These are phyloP conservation scores for Drosophila truncata DNA, from an alignment of 1,140 invertebrate species.

Conservation along the genomic window DNA sequence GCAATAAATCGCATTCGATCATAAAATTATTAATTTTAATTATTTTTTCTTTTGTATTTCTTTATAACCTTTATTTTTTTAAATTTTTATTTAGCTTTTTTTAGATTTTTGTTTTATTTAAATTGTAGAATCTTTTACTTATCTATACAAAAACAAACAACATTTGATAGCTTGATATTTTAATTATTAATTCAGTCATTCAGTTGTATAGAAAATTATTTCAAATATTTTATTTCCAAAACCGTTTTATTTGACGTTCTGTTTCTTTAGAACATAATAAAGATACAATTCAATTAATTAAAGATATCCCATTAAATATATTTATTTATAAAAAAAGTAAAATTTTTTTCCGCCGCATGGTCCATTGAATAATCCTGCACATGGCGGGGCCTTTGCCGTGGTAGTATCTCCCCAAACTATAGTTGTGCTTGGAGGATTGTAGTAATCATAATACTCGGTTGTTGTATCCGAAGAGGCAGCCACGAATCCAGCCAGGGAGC, in stretches of 20 bases:
- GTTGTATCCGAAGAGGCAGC: conserved; percentile 1
- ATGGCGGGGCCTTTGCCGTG: neutral
- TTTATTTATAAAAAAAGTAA: conserved; percentile 6
- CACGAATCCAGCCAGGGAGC: neutral
- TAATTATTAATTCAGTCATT: no score
- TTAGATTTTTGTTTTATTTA: no score
- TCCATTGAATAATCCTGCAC: neutral
- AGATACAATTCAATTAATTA: neutral
- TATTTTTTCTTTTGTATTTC: no score
- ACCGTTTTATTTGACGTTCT: neutral
- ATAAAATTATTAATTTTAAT: no score
- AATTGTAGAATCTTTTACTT: no score
- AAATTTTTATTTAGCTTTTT: no score
- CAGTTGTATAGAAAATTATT: no score
- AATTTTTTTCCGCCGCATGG: neutral
- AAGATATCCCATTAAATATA: no score
- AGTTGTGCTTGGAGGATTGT: conserved; percentile 2
- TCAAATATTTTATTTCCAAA: neutral
- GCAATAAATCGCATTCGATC: no score
- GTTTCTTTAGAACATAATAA: neutral
- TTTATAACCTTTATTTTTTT: no score
- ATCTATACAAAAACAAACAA: no score
- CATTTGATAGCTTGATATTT: no score
- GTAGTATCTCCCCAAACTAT: neutral
- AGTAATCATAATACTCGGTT: conserved; percentile 1